Percentiles rank a stretch among this genome's conserved stretches.
These are phyloP conservation scores for Micropoecilia bifurca DNA, from an alignment of 2,797 vertebrate genomes.

Conservation along the genomic window DNA sequence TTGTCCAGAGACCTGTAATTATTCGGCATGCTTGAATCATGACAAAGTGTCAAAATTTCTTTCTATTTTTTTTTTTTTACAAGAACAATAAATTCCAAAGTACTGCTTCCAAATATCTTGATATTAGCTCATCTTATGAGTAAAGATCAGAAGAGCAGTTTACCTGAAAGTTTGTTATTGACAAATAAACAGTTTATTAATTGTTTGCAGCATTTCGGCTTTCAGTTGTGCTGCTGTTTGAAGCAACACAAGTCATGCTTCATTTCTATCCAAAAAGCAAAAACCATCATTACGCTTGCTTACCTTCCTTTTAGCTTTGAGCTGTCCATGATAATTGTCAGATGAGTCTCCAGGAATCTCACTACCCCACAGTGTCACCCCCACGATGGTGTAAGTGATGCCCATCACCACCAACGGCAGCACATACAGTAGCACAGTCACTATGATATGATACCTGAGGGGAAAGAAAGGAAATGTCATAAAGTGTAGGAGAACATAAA, in stretches of 20 bases:
- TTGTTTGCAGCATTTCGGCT: slow-evolving; percentile 10
- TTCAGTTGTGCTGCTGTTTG: slow-evolving; percentile 19
- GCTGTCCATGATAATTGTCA: slow-evolving; percentile 94
- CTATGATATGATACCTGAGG: slow-evolving; percentile 91
- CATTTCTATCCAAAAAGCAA: neutral
- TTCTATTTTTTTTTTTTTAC: too few relatives aligned
- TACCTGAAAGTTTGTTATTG: neutral
- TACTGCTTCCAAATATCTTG: neutral
- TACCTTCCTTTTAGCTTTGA: slow-evolving; percentile 97
- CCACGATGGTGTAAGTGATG: slow-evolving; percentile 95
- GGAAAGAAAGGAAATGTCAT: neutral
- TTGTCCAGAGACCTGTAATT: slow-evolving; percentile 10
- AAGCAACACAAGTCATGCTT: slow-evolving; percentile 5
- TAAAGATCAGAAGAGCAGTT: neutral
- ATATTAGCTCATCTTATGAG: neutral
- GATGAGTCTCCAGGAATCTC: slow-evolving; percentile 95
- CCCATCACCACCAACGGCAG: slow-evolving; percentile 95
- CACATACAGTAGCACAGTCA: slow-evolving; percentile 90
- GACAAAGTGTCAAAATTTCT: neutral
- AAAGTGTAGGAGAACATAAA: neutral
- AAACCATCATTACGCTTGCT: slow-evolving; percentile 15
- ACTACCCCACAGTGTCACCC: slow-evolving; percentile 94
- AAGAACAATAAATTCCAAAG: neutral
- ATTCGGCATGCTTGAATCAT: neutral
- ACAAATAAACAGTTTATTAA: slow-evolving; percentile 6